These are phyloP conservation scores for Helicoverpa armigera DNA, from an alignment of 1,140 invertebrate species.

Conservation along the genomic window DNA sequence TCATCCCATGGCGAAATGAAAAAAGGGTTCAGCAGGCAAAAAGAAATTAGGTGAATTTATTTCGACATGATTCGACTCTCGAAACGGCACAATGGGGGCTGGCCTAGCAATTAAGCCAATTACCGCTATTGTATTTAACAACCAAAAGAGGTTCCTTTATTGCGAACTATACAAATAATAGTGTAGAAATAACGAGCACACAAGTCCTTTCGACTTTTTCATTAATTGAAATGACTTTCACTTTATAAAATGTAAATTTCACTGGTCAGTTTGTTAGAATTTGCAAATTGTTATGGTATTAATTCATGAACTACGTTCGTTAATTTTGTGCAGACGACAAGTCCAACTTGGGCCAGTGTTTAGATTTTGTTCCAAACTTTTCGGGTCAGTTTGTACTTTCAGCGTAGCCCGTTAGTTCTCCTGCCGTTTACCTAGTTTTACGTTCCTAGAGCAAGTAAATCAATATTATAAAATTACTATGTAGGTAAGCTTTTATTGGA, in stretches of 20 bases:
- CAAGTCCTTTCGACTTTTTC: conserved; percentile 23
- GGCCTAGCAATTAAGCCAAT: conserved; percentile 45
- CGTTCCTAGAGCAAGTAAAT: too few relatives aligned
- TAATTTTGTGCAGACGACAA: conserved; percentile 5
- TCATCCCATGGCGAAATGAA: conserved; percentile 1
- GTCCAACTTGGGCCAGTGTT: conserved; percentile 10
- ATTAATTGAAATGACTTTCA: conserved; percentile 42
- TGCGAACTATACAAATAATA: conserved; percentile 38
- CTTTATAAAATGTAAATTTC: conserved; percentile 29
- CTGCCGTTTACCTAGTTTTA: neutral
- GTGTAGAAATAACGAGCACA: conserved; percentile 34
- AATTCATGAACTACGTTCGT: conserved; percentile 3
- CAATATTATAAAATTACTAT: too few relatives aligned
- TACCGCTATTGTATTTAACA: conserved; percentile 44
- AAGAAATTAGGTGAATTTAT: conserved; percentile 46
- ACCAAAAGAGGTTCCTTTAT: conserved; percentile 47
- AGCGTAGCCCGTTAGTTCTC: neutral
- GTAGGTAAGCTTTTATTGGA: too few relatives aligned
- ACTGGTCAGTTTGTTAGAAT: neutral
- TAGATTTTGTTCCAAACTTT: conserved; percentile 11
- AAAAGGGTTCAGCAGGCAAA: conserved; percentile 31
- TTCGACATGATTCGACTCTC: conserved; percentile 43
- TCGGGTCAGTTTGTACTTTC: neutral
- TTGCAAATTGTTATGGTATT: conserved; percentile 1
- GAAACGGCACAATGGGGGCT: conserved; percentile 36